Evolutionary conservation across 2,113 vertebrate species (phyloP).

Genomic region (Synchiropus splendidus): DNA sequence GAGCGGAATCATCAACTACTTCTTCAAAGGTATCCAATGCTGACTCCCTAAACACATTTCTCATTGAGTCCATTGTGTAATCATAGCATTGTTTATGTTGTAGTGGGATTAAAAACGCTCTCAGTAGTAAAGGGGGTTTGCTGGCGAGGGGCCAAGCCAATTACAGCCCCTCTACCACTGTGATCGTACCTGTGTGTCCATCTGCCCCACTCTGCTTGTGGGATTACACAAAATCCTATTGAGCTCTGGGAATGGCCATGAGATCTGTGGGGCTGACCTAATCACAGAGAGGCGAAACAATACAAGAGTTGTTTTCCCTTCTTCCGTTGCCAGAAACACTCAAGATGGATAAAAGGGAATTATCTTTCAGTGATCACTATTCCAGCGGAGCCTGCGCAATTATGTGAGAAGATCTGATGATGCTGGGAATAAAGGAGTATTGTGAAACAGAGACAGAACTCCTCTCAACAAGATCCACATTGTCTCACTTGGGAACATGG

Average conservation of each 20-base stretch:
- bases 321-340: neutral
- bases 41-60: no score
- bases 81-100: slow-evolving; percentile 33
- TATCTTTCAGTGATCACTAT: no score
- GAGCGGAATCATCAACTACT: no score
- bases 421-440: no score
- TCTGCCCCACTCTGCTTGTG: slow-evolving; percentile 50
- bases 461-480: no score
- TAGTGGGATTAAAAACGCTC: slow-evolving; percentile 29
- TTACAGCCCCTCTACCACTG: slow-evolving; percentile 46
- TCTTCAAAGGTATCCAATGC: no score
- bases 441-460: no score
- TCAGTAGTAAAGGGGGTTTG: slow-evolving; percentile 41
- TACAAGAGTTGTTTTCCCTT: slow-evolving; percentile 21
- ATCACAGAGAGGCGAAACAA: slow-evolving; percentile 38
- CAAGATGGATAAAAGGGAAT: no score
- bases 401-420: no score
- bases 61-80: slow-evolving; percentile 9
- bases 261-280: slow-evolving; percentile 48
- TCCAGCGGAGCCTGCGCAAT: no score
- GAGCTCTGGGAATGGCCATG: slow-evolving; percentile 43
- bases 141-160: slow-evolving; percentile 35
- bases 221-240: slow-evolving; percentile 64
- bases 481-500: no score
- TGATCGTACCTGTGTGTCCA: slow-evolving; percentile 59